Percentiles rank a stretch among this genome's conserved stretches.
phyloP scores from a whole-genome alignment of 2,113 vertebrate species.

The Archocentrus centrarchus region DNA sequence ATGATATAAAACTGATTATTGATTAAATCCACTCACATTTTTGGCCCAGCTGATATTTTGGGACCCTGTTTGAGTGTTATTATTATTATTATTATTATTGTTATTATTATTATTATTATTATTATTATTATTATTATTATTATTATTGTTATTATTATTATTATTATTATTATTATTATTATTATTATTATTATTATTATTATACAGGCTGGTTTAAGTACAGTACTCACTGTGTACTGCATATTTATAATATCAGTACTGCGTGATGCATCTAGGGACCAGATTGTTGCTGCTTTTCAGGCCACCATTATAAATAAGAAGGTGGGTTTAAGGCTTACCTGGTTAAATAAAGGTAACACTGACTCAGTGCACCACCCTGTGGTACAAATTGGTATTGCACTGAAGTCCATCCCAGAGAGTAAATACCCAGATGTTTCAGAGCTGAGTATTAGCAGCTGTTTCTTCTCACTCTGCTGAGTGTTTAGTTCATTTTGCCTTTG shows the following conservation, averaged over 20 bases:
- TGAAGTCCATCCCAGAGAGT: fast-evolving
- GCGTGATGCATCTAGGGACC: neutral
- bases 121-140: too few relatives aligned
- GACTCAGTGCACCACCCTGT: fast-evolving
- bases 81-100: too few relatives aligned
- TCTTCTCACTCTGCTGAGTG: fast-evolving
- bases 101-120: too few relatives aligned
- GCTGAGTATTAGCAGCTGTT: neutral
- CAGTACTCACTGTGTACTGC: neutral
- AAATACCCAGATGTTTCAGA: neutral
- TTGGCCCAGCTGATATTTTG: too few relatives aligned
- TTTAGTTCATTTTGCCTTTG: neutral
- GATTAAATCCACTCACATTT: too few relatives aligned
- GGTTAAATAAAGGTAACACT: neutral
- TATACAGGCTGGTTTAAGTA: neutral
- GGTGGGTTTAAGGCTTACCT: fast-evolving
- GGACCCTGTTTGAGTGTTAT: too few relatives aligned
- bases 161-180: too few relatives aligned
- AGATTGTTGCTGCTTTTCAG: neutral
- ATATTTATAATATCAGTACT: fast-evolving
- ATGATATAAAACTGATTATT: too few relatives aligned
- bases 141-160: too few relatives aligned
- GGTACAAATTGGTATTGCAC: neutral
- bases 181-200: too few relatives aligned
- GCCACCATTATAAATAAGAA: fast-evolving